Base-by-base conservation (phyloP, 2,113 vertebrate genomes). In the Nannospalax galili region DNA sequence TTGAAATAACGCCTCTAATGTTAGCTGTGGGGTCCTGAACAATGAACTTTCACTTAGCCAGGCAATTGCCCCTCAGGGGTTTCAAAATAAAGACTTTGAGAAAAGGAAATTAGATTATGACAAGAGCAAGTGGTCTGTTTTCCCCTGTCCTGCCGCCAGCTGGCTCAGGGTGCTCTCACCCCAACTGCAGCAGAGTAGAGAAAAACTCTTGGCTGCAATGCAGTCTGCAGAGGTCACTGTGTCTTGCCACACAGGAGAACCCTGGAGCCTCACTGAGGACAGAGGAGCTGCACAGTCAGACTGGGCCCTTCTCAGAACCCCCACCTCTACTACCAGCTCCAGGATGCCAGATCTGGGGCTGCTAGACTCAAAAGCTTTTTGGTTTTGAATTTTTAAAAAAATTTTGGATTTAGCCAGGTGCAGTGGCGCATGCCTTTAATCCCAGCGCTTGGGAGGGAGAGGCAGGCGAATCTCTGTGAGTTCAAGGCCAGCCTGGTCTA, bases 101-200 rank as follows among this genome's bases (percentile, higher is more conserved):
- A 11, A 48, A 45, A 84, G 52, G 74, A 8, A 52, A 20, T 5
- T 2, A 1, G 67, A 73, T 11, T 3, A 1, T 42, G 32, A 26
- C 24, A 5, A 42, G 58, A n/a, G 74, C 16, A n/a, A 14, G 28
- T 22, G 11, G 35, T 28, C 26, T 20, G 3, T 37, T 40, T 15
- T 5, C 32, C 42, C 81, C 56, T 0, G 5, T 52, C 37, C 35
- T 48, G 40, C 37, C 35, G 48, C 3, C 15, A 48, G 9, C 35
- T 11, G 1, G 16, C 65, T 12, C 10, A 3, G 35, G 45, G 17
- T 11, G 9, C 16, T 35, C 9, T 3, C 32, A 17, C 4, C 42
- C 35, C 26, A 0, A 1, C 15, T 11, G 20, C 22, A 12, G 60
- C 0, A 14, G n/a, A n/a, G 58, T 11, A 4, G 42, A 45, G 67